Base-by-base conservation (phyloP, 2,113 vertebrate genomes). In the Pedionomus torquatus region DNA sequence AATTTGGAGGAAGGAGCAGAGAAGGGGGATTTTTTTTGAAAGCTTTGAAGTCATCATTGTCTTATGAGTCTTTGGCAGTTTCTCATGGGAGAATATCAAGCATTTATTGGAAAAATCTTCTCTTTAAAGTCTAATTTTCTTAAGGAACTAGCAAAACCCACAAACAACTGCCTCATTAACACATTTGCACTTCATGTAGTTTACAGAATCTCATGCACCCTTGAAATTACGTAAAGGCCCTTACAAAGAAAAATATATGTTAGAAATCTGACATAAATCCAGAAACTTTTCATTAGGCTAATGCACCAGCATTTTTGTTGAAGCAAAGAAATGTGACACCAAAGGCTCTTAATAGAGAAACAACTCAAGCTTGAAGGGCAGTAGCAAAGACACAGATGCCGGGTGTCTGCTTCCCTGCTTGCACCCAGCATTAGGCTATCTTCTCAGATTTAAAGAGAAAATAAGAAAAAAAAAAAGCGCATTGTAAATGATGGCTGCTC, bases 141-240 rank as follows among this genome's bases (percentile, higher is more conserved):
- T 48, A 48, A 61, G n/a, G 11, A 83, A 66, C 46, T 81, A 48
- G 17, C 9, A 46, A 65, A 84, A 12, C 3, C 18, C 52, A 44
- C 15, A 16, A 93, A 44, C n/a, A 71, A 11, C 33, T 66, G 26
- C 19, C 57, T 87, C 77, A 31, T 14, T 70, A 70, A 60, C 20
- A 66, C 3, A 1, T 52, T 58, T 1, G 1, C 19, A 11, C 8
- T 68, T 65, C 16, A 64, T 2, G 0, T 54, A 69, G 49, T n/a
- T 87, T 46, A 54, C 28, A 61, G 19, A 68, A 68, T 24, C 10
- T 81, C 28, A 14, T 10, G 39, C 15, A 30, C 3, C 18, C 28
- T 63, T 51, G 57, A 80, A 87, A 74, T 57, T 58, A 30, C 21
- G 33, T 3, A 5, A 66, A 81, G 49, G 19, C 64, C 48, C 58